Conservation (phyloP, 2,888 invertebrate species). For the Orthosia cruda region DNA sequence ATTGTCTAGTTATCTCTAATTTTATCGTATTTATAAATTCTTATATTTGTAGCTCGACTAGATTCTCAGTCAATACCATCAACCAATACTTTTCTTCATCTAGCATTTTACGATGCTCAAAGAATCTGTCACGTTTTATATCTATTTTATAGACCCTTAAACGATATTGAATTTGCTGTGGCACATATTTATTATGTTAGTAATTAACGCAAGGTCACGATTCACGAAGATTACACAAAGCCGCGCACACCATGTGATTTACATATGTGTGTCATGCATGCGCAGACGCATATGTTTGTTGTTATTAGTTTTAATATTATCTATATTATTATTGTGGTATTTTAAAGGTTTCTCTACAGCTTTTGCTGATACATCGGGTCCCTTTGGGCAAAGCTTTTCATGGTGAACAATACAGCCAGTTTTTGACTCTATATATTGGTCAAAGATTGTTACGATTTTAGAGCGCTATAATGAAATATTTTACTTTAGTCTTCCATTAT, state of each 20-base stretch:
- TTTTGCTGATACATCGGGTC: background rate
- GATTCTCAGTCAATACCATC: background rate
- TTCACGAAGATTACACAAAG: constrained; percentile 63
- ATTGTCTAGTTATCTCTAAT: background rate
- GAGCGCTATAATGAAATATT: background rate
- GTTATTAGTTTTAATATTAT: constrained; percentile 40
- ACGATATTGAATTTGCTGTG: constrained; percentile 37
- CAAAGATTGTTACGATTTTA: background rate
- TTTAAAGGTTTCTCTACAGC: constrained; percentile 2
- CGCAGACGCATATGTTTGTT: constrained; percentile 50
- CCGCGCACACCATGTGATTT: constrained; percentile 56
- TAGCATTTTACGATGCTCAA: constrained; percentile 16
- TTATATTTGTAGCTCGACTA: background rate
- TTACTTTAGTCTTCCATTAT: constrained; percentile 1
- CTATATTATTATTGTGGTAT: constrained; percentile 15
- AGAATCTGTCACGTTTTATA: constrained; percentile 29
- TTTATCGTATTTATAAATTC: background rate
- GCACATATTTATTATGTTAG: constrained; percentile 44
- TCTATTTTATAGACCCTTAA: constrained; percentile 40
- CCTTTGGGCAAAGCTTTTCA: background rate
- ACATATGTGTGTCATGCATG: constrained; percentile 57
- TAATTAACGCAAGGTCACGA: constrained; percentile 67
- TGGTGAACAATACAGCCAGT: background rate
- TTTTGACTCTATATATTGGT: background rate
- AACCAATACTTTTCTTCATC: constrained; percentile 3